Base-by-base conservation (phyloP, 2,797 vertebrate species). In the Paratrypauchen microcephalus region DNA sequence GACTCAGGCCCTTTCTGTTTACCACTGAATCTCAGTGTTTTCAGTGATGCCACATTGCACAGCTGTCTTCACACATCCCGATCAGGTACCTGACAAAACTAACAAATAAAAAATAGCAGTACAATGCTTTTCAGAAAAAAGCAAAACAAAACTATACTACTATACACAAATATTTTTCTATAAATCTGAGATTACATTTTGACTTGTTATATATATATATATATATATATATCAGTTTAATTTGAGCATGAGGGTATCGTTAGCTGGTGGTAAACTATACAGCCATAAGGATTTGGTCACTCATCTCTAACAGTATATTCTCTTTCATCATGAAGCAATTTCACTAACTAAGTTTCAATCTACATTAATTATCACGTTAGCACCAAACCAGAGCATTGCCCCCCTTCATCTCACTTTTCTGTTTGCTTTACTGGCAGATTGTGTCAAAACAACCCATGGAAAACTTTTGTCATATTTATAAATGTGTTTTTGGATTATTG, bases 41-140 rank as follows among this genome's bases (percentile, higher is more conserved):
- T 75, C 62, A 2, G n/a, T 59, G 48, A 58, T 48, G 26, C 54
- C 23, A 66, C 61, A 23, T 69, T 82, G 65, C 78, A 79, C 64
- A 74, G 36, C 54, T 73, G 76, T 81, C 81, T 74, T 57, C 69
- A 69, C 70, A 70, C 75, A 36, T 78, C 79, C 69, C 68, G 26
- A 7, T 30, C 64, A 66, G 50, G 16, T n/a, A 61, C 70, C 65
- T 66, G 69, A 77, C 68, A 76, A 65, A 74, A 69, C 21, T 30
- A 28, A 12, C 15, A 62, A 72, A 65, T 36, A 57, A 62, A 58
- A 57, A 62, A 28, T 13, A 45, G 26, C 64, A 70, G 70, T 52
- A 41, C 70, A 75, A 45, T 57, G 52, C 50, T 75, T 73, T 69
- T 63, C 71, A 68, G 71, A 77, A 71, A 32, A 6, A 36, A 36